These are phyloP conservation scores for Phalloptychus januarius DNA, from an alignment of 2,797 vertebrate genomes.

Conservation along the genomic window DNA sequence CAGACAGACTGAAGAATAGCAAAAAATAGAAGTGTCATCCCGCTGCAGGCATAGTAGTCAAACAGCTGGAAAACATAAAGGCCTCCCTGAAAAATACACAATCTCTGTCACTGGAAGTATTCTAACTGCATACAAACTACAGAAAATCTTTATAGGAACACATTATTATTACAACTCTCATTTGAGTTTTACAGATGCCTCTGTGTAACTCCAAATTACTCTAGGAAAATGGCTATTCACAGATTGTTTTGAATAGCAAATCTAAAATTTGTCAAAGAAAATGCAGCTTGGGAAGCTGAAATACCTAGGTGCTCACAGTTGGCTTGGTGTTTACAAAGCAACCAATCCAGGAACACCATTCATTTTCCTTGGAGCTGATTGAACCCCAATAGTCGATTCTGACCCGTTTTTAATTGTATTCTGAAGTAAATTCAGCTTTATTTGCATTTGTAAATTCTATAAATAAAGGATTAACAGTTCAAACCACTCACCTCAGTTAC, in stretches of 20 bases:
- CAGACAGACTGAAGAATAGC: slow-evolving; percentile 79
- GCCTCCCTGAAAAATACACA: slow-evolving; percentile 74
- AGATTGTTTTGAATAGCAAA: no score
- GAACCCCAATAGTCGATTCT: background rate
- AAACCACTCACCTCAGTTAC: slow-evolving; percentile 87
- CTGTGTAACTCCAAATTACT: background rate
- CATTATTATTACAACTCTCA: background rate
- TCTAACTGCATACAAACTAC: background rate
- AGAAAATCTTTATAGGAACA: background rate
- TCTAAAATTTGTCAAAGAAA: no score
- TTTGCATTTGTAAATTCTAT: background rate
- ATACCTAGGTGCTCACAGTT: no score
- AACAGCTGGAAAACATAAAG: slow-evolving; percentile 84
- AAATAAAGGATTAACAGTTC: background rate
- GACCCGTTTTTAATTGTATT: background rate
- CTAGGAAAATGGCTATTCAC: background rate
- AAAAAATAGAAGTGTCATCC: slow-evolving; percentile 80
- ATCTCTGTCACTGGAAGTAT: background rate
- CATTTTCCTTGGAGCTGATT: no score
- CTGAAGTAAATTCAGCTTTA: background rate
- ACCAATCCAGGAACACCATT: no score
- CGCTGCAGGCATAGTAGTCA: slow-evolving; percentile 84
- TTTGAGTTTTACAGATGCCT: background rate
- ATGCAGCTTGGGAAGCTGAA: no score
- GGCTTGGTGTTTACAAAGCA: no score